Evolutionary conservation across 1,140 invertebrate genomes (phyloP).

Genomic region (Megalopta genalis): DNA sequence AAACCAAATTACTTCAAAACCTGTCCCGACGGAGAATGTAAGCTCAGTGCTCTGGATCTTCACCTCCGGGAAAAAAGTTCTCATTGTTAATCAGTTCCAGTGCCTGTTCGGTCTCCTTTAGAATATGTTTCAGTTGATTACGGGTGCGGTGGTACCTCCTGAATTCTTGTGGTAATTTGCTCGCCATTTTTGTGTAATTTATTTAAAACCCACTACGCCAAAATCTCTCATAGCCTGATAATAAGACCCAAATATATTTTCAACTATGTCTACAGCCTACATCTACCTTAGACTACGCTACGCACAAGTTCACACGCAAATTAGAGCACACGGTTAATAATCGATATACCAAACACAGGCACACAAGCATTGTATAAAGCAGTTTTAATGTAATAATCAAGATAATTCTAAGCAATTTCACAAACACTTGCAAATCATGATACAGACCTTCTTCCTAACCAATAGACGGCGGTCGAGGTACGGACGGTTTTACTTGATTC

Average conservation of each 20-base stretch:
- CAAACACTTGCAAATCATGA: neutral
- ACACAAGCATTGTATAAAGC: too few relatives aligned
- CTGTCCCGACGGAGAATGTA: neutral
- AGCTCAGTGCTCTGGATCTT: slow-evolving; percentile 41
- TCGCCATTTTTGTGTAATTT: slow-evolving; percentile 72
- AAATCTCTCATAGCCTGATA: slow-evolving; percentile 20
- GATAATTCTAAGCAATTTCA: neutral
- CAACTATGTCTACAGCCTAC: neutral
- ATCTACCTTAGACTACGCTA: neutral
- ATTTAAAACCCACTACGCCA: slow-evolving; percentile 19
- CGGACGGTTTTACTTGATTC: neutral
- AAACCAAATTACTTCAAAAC: slow-evolving; percentile 31
- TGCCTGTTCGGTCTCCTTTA: slow-evolving; percentile 85
- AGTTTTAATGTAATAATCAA: neutral
- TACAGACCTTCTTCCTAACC: neutral
- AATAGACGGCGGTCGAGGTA: neutral
- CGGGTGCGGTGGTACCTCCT: slow-evolving; percentile 80
- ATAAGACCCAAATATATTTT: slow-evolving; percentile 18
- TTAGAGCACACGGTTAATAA: neutral
- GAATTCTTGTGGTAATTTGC: slow-evolving; percentile 81
- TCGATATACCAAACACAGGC: neutral
- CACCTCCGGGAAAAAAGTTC: slow-evolving; percentile 84
- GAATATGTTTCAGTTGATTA: slow-evolving; percentile 81
- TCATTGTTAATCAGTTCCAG: slow-evolving; percentile 83
- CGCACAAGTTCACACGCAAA: neutral